Base-by-base conservation (phyloP, 2,888 invertebrate genomes). In the Cataglyphis livida region DNA sequence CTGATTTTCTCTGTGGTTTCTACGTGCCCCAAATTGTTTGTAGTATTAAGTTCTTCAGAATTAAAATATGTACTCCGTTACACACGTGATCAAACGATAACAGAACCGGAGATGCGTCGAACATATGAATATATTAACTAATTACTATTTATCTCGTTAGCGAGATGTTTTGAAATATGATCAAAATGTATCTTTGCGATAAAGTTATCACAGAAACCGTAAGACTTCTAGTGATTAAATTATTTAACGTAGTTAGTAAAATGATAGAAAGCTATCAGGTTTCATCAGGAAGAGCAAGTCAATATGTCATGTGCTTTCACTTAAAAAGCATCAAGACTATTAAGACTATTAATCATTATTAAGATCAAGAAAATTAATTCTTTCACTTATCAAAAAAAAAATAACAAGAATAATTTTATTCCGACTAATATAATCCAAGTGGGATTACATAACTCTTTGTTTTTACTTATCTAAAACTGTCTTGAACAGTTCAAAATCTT, bases 201-300 rank as follows among this genome's bases (percentile, higher is more conserved):
- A 70, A 59, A 78, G 59, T 32, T 59, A 41, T 57, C 38, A 12
- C n/a, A 18, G 73, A 28, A 68, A 76, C 70, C 70, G 76, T 41
- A 68, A 76, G 71, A 41, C 7, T 41, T 18, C 15, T 41, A 12
- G 10, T 54, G 28, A n/a, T 10, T 41, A 28, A 7, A 59, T 25
- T 59, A 44, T 35, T 18, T 59, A 32, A 51, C 25, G 0, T 25
- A 25, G 25, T 7, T 6, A 6, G 15, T 32, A 21, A 59, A 78
- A 5, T 59, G 21, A 70, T 6, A 48, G 41, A 70, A 28, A 78
- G 1, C 41, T 41, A 70, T 57, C 41, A 28, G 18, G 5, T 32
- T 32, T 32, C 6, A 32, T 32, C 32, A 6, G 32, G 5, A 32
- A 6, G 38, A 15, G 6, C 25, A 38, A 25, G 28, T 76, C 54